These are phyloP conservation scores for Lophotis ruficrista DNA, from an alignment of 2,113 vertebrate genomes.

Conservation along the genomic window DNA sequence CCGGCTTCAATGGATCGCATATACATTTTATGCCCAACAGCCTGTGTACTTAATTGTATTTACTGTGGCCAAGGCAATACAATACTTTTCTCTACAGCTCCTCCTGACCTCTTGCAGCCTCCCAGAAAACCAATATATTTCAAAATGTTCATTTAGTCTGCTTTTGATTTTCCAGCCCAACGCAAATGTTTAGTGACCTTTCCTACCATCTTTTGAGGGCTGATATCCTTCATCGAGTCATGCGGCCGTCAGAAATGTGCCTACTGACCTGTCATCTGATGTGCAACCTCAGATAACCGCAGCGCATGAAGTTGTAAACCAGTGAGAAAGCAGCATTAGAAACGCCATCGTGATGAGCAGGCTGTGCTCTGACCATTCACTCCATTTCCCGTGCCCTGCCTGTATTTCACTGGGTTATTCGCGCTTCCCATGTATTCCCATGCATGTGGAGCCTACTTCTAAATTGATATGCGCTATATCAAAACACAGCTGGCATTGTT, in stretches of 20 bases:
- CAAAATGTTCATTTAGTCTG: not conserved
- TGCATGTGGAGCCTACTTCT: not conserved
- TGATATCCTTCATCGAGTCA: not conserved
- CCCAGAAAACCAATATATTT: not conserved
- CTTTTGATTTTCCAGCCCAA: not conserved
- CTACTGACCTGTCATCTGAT: not conserved
- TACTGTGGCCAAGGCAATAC: not conserved
- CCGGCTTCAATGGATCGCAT: not conserved
- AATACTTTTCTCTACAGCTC: not conserved
- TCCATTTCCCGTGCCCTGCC: too few relatives aligned
- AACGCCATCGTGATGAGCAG: not conserved
- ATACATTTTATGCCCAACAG: not conserved
- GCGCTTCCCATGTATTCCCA: not conserved
- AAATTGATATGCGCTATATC: not conserved
- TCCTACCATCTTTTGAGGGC: not conserved
- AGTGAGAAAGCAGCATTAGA: not conserved
- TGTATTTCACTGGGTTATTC: not conserved
- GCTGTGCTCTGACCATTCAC: not conserved
- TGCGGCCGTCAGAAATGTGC: not conserved
- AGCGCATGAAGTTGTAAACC: not conserved
- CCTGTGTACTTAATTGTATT: not conserved
- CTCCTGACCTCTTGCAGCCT: not conserved
- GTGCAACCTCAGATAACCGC: not conserved
- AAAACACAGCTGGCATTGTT: not conserved
- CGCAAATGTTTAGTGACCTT: slow-evolving; percentile 23